These are phyloP conservation scores for Xenops minutus DNA, from an alignment of 2,797 vertebrate genomes.

Conservation along the genomic window DNA sequence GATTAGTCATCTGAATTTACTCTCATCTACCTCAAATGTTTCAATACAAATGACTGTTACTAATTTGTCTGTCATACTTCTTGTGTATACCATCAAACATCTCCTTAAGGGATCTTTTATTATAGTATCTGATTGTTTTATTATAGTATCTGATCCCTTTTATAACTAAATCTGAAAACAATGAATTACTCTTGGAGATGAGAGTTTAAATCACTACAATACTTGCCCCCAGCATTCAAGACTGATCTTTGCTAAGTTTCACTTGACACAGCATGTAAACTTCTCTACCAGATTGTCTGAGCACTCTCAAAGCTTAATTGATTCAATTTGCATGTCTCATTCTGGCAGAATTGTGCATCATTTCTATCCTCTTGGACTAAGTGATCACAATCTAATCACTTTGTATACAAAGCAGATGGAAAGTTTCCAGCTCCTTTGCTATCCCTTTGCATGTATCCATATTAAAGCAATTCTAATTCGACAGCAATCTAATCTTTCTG, in stretches of 20 bases:
- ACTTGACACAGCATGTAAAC: slow-evolving; percentile 57
- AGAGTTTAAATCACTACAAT: slow-evolving; percentile 20
- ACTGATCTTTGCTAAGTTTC: slow-evolving; percentile 57
- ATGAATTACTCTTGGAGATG: slow-evolving; percentile 3
- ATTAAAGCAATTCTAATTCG: slow-evolving; percentile 22
- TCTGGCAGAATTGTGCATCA: slow-evolving; percentile 48
- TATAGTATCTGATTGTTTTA: neutral
- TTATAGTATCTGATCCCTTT: neutral
- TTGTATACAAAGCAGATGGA: slow-evolving; percentile 63
- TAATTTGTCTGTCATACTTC: neutral
- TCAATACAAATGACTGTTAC: neutral
- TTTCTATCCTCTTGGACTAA: slow-evolving; percentile 58
- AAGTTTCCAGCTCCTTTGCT: slow-evolving; percentile 49
- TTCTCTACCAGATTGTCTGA: slow-evolving; percentile 65
- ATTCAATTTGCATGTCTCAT: slow-evolving; percentile 68
- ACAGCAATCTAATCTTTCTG: slow-evolving; percentile 39
- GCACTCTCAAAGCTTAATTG: slow-evolving; percentile 59
- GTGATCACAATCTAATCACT: slow-evolving; percentile 58
- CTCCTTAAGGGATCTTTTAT: neutral
- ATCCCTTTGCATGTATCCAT: slow-evolving; percentile 1
- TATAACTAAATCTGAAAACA: neutral
- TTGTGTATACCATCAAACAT: neutral
- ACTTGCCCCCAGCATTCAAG: slow-evolving; percentile 7
- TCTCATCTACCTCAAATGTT: neutral
- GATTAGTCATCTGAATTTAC: neutral